Percentiles rank a stretch among this genome's conserved stretches.
These are phyloP conservation scores for Eucidaris tribuloides DNA, from an alignment of 35 echinoderm and acorn worm species.

Conservation along the genomic window DNA sequence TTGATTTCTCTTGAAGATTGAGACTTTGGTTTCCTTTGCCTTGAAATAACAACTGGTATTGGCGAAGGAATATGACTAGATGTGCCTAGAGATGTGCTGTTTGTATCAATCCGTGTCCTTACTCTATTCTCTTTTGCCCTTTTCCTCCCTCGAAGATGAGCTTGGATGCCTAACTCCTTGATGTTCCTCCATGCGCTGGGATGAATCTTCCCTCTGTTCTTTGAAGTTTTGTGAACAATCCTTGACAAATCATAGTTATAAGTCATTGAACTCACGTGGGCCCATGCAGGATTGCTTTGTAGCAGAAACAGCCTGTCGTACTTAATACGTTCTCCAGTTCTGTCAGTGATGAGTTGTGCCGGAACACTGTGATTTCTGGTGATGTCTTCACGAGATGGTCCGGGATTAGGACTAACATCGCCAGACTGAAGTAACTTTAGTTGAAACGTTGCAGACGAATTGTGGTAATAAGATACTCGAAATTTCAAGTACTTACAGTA, in stretches of 20 bases:
- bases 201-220: slow-evolving; percentile 4
- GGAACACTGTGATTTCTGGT: background rate
- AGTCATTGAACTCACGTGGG: background rate
- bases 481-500: background rate
- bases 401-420: slow-evolving; percentile 3
- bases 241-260: background rate
- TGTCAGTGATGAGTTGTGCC: background rate
- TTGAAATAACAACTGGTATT: slow-evolving; percentile 1
- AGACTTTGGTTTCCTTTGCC: slow-evolving; percentile 3
- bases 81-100: background rate
- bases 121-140: background rate
- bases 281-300: background rate
- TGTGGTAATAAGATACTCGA: background rate
- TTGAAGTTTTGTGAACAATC: background rate
- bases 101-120: background rate
- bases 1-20: background rate
- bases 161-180: slow-evolving; percentile 1
- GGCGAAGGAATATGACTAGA: background rate
- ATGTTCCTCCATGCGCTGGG: background rate
- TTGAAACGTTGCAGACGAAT: background rate
- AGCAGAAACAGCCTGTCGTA: background rate
- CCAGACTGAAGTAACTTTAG: background rate
- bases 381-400: background rate
- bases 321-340: background rate
- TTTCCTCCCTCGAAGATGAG: slow-evolving; percentile 3